These are phyloP conservation scores for Scelioninae gen. 2 DNA, from an alignment of 2,888 invertebrate genomes.

Conservation along the genomic window DNA sequence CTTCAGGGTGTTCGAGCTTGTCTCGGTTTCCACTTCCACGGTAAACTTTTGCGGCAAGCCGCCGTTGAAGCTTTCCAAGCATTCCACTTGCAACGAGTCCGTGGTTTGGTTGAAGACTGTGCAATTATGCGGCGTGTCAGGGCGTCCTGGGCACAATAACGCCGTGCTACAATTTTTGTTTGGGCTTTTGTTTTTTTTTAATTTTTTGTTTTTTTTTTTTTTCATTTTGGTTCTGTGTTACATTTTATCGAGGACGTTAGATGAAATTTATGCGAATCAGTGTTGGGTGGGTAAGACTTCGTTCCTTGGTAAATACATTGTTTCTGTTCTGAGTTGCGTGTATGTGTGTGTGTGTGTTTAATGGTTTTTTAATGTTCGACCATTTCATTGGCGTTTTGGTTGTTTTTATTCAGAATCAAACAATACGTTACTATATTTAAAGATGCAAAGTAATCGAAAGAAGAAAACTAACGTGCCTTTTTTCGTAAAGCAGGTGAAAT, in stretches of 20 bases:
- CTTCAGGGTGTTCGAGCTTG: slow-evolving; percentile 77
- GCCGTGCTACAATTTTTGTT: slow-evolving; percentile 18
- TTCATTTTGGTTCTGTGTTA: slow-evolving; percentile 4
- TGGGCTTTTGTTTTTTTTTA: slow-evolving; percentile 1
- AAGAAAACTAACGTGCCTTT: too few species aligned
- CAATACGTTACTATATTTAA: too few species aligned
- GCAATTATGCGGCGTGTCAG: slow-evolving; percentile 84
- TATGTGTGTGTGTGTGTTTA: too few species aligned
- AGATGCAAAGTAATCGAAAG: too few species aligned
- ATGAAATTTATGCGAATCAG: too few species aligned
- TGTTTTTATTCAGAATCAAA: slow-evolving; percentile 3
- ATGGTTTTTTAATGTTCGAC: too few species aligned
- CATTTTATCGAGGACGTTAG: too few species aligned
- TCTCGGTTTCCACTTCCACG: slow-evolving; percentile 79
- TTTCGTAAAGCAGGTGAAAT: too few species aligned
- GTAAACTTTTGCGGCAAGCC: slow-evolving; percentile 85
- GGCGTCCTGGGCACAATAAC: slow-evolving; percentile 78
- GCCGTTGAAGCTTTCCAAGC: slow-evolving; percentile 86
- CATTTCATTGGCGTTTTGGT: not conserved
- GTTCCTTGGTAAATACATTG: too few species aligned
- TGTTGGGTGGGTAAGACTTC: too few species aligned
- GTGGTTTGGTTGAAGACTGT: slow-evolving; percentile 85
- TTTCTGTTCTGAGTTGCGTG: too few species aligned
- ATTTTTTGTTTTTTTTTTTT: not conserved
- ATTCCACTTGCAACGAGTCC: slow-evolving; percentile 83